Evolutionary conservation across 2,888 invertebrate genomes (phyloP), one percentile per base, ranked within the genome.

Genomic region (Drosophila birchii): DNA sequence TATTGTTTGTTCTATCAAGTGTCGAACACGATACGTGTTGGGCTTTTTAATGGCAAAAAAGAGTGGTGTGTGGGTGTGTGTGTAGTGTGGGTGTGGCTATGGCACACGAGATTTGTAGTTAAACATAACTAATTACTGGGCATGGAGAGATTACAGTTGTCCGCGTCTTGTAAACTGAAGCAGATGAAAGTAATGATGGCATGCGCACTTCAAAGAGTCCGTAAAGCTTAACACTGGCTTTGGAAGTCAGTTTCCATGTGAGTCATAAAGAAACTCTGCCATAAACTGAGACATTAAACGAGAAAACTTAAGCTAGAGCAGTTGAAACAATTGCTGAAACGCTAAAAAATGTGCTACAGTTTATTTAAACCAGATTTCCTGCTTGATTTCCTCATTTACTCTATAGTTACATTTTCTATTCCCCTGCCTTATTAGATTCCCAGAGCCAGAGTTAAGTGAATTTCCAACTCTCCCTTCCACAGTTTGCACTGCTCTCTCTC

Each of bases 11-110:
- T 73, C 71, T 75, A 70, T 60, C 79, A 75, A 60, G 69, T 67
- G 57, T 75, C 69, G 51, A 66, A 72, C 63, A 70, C 58, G 69
- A 60, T 57, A 88, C 82, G 87, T 82, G 82, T 86, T 70, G 66
- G 70, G 89, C 81, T 78, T 88, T 83, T 84, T 49, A 43, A 56
- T 68, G 53, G 29, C 56, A 3, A 9, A 34, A 3, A 6, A 8
- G 23, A 6, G 34, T 38, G 12, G 5, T 12, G 36, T 34, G 43
- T 29, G 49, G 5, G 18, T n/a, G 36, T n/a, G 26, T 7, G 18
- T n/a, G 36, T 26, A 16, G 23, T 45, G 45, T 26, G 45, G 23
- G n/a, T n/a, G 16, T 32, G 29, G 20, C 5, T 26, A 14, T 14
- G 53, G 49, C 55, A 34, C 32, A 32, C 38, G 47, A 44, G 41